Base-by-base conservation (phyloP, 2,888 invertebrate genomes). In the Drosophila subsilvestris region DNA sequence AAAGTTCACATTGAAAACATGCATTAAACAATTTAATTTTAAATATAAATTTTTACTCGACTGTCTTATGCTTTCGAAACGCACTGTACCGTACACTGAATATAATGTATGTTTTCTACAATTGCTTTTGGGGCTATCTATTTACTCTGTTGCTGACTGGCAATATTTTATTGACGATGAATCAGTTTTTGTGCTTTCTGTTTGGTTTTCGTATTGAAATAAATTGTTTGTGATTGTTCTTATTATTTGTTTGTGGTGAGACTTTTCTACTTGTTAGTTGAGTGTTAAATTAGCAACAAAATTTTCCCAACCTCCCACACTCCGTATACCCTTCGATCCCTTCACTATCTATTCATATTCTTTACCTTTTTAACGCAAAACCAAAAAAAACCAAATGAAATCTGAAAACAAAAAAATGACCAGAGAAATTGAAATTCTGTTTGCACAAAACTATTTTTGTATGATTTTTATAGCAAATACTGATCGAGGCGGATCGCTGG, bases 401-500 rank as follows among this genome's bases (percentile, higher is more conserved):
- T 37, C n/a, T 37, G 37, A 59, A 58, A 48, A 58, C 63, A 59
- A 48, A 48, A 53, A 48, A 53, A 25, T 25, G 66, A 60, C 63
- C 27, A 55, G 65, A 75, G 45, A 65, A 61, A 51, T 25, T 25
- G 65, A 76, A 74, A 63, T 63, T n/a, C 79, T 71, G 83, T 86
- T 85, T 73, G 75, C 75, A 87, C 82, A 85, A 82, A 74, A 73
- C 75, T 87, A 63, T 83, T 78, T 63, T 73, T 78, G 66, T 62
- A 77, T 66, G 67, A 80, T 79, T 79, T 45, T 83, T 87, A 76
- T 89, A 91, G 90, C 84, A 83, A 84, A 82, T 90, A 80, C 83
- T 88, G 82, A 87, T 81, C 78, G 90, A 91, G 74, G 83, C 89
- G 75, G 91, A 90, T 78, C 90, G 89, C 71, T 92, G 92, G 92